Base-by-base conservation (phyloP, 1,140 invertebrate species). In the Drosophila teissieri region DNA sequence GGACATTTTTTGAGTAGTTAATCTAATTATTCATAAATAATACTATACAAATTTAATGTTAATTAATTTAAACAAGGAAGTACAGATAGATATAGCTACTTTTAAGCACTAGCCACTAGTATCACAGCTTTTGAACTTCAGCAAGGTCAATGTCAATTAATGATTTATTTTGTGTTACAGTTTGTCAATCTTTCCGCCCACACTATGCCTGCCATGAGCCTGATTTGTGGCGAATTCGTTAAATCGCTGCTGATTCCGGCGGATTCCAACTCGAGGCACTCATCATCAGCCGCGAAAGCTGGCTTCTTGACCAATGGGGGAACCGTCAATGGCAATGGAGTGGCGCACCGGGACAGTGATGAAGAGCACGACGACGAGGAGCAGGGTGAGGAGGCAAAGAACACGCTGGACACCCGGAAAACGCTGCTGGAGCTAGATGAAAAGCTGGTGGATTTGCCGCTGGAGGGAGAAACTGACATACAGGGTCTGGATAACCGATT, bases 191-290 rank as follows among this genome's bases (percentile, higher is more conserved):
- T 93, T 61, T 92, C 93, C 34, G 91, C 93, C 48, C 93, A 94
- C 60, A 94, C 93, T 19, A 90, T 94, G 80, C 93, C 93, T 15
- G 92, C 93, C 4, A 92, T 94, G 92, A 93, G 92, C 72, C 69
- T 93, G 68, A 75, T 94, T 7, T 94, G 93, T 67, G 89, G 90
- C 53, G 91, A 93, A 46, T 94, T 94, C 61, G 80, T 94, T 6
- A 77, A 93, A 31, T 93, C 93, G 24, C 62, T 94, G 24, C 73
- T 93, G 12, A 78, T 65, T 56, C 75, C 80, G 17, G 79, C 91
- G 7, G 85, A 89, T 12, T 44, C 61, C 5, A n/a, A 56, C 52
- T 51, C 44, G 12, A 74, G 58, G 40, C 63, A 73, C 39, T 67
- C 55, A 12, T 37, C 46, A 46, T n/a, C 48, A 36, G 36, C 36